Conservation (phyloP, 1,140 invertebrate species). For the Helicoverpa armigera region DNA sequence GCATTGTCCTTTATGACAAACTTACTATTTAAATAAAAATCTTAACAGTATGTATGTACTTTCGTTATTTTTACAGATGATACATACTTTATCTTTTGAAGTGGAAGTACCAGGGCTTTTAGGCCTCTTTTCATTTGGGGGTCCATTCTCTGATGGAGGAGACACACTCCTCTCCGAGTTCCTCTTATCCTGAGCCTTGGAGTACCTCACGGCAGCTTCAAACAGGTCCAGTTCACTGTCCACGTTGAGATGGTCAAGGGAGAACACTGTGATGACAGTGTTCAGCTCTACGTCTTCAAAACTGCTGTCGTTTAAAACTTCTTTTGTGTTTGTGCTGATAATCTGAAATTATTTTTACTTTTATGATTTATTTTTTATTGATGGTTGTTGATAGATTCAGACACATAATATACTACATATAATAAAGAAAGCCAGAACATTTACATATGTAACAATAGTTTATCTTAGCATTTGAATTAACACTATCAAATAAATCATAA, state of each 20-base stretch:
- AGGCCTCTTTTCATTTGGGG: conserved; percentile 56
- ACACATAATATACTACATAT: too few species aligned
- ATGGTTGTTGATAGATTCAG: too few species aligned
- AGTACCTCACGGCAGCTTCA: conserved; percentile 90
- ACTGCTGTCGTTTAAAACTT: conserved; percentile 91
- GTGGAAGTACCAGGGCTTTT: conserved; percentile 76
- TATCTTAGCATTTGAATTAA: too few species aligned
- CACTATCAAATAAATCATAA: too few species aligned
- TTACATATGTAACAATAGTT: too few species aligned
- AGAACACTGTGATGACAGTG: conserved; percentile 91
- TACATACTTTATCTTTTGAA: conserved; percentile 69
- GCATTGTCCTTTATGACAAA: too few species aligned
- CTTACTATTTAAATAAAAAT: too few species aligned
- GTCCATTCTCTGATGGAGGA: conserved; percentile 60
- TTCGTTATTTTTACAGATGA: too few species aligned
- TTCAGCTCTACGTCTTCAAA: conserved; percentile 92
- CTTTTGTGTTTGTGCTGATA: conserved; percentile 91
- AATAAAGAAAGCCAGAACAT: too few species aligned
- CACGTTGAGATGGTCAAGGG: conserved; percentile 91
- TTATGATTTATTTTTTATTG: neutral
- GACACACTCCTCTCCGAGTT: conserved; percentile 65
- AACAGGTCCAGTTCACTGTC: conserved; percentile 92
- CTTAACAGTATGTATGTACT: too few species aligned
- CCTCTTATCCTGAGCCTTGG: conserved; percentile 80
- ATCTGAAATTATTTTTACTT: conserved; percentile 84